phyloP scores from a whole-genome alignment of 2,113 vertebrate genomes.

The Tupaia chinensis region DNA sequence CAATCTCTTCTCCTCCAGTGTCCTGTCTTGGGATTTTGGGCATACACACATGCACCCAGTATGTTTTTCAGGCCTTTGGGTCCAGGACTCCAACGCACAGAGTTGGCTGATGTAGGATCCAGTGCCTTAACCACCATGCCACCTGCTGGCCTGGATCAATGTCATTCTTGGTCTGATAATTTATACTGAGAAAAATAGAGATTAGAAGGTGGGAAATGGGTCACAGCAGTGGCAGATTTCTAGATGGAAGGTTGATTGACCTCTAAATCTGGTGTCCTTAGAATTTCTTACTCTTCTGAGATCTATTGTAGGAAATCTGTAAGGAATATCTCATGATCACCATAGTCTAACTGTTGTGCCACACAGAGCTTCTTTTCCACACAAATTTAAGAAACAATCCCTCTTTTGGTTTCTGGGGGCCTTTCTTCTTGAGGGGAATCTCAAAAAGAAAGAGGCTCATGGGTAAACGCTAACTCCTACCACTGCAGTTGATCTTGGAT shows the following conservation, averaged over 20 bases:
- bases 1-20: too few species aligned
- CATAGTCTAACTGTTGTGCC: not conserved
- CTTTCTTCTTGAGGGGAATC: constrained; percentile 28
- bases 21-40: too few species aligned
- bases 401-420: not conserved
- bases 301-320: not conserved
- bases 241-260: not conserved
- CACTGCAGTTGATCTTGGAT: not conserved
- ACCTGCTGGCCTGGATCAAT: not conserved
- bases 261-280: not conserved
- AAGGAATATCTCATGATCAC: not conserved
- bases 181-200: not conserved
- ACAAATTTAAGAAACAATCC: not conserved
- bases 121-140: too few species aligned
- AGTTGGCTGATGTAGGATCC: too few species aligned
- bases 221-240: not conserved
- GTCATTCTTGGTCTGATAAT: not conserved
- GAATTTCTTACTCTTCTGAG: not conserved
- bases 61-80: too few species aligned
- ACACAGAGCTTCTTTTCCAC: not conserved
- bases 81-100: too few species aligned
- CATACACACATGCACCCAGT: too few species aligned
- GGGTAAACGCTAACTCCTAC: not conserved
- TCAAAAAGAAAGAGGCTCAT: not conserved
- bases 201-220: not conserved